Evolutionary conservation across 2,797 vertebrate species (phyloP).

Genomic region (Syndactyla subalaris): DNA sequence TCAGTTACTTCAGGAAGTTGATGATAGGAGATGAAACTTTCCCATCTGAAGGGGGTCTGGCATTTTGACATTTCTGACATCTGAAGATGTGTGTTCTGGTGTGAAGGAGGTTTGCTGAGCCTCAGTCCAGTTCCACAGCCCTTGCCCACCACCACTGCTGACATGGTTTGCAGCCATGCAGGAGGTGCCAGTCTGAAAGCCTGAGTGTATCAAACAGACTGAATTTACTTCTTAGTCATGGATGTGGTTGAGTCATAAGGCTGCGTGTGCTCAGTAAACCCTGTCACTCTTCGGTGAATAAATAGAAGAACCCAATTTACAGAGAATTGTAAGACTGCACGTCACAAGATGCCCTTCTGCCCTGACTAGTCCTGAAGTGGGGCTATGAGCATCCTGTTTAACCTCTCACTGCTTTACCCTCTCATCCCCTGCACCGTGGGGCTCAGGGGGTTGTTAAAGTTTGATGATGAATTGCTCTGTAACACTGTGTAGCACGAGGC

Average conservation of each 20-base stretch:
- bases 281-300: conserved; percentile 24
- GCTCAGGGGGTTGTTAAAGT: neutral
- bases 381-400: neutral
- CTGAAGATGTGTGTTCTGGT: neutral
- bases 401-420: conserved; percentile 7
- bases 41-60: neutral
- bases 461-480: conserved; percentile 18
- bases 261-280: conserved; percentile 18
- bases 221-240: conserved; percentile 46
- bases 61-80: neutral
- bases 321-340: neutral
- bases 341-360: neutral
- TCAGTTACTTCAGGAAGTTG: neutral
- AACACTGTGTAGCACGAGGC: neutral
- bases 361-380: neutral
- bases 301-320: conserved; percentile 3
- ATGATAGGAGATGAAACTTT: neutral
- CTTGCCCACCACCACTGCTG: neutral
- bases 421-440: neutral
- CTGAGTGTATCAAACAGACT: neutral
- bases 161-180: neutral
- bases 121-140: neutral
- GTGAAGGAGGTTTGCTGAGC: neutral
- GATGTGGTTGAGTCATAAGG: conserved; percentile 50
- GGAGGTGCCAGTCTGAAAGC: conserved; percentile 16